Evolutionary conservation across 2,113 vertebrate genomes (phyloP).

Genomic region (Centropristis striata): DNA sequence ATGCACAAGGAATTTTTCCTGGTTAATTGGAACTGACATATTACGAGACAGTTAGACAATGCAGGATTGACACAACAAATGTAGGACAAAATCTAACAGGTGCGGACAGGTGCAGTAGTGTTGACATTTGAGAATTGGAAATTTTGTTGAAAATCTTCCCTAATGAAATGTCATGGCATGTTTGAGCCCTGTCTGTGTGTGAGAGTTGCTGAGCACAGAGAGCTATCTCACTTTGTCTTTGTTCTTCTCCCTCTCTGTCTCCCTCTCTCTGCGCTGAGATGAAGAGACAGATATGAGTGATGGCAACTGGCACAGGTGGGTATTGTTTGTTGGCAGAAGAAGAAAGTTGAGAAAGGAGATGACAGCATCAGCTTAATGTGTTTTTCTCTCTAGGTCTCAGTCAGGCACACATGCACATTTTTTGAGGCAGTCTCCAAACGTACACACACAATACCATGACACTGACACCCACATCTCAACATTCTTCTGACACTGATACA

Average conservation of each 20-base stretch:
- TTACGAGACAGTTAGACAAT: conserved; percentile 21
- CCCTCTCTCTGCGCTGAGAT: conserved; percentile 24
- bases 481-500: conserved; percentile 1
- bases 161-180: conserved; percentile 52
- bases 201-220: conserved; percentile 18
- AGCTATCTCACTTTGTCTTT: not conserved
- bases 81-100: conserved; percentile 15
- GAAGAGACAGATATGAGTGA: conserved; percentile 59
- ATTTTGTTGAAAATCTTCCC: conserved; percentile 19
- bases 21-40: conserved; percentile 36
- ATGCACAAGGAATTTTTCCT: not conserved
- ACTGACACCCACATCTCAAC: conserved; percentile 14
- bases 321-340: conserved; percentile 50
- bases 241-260: conserved; percentile 14
- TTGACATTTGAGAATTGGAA: conserved; percentile 50
- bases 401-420: conserved; percentile 11
- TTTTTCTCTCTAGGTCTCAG: conserved; percentile 31
- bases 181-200: conserved; percentile 15
- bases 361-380: conserved; percentile 61
- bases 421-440: conserved; percentile 5
- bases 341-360: conserved; percentile 58
- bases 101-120: conserved; percentile 30
- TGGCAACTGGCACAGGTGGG: conserved; percentile 59
- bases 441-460: conserved; percentile 2
- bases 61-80: conserved; percentile 20